phyloP scores from a whole-genome alignment of 2,113 vertebrate species.

The Pygoscelis adeliae region DNA sequence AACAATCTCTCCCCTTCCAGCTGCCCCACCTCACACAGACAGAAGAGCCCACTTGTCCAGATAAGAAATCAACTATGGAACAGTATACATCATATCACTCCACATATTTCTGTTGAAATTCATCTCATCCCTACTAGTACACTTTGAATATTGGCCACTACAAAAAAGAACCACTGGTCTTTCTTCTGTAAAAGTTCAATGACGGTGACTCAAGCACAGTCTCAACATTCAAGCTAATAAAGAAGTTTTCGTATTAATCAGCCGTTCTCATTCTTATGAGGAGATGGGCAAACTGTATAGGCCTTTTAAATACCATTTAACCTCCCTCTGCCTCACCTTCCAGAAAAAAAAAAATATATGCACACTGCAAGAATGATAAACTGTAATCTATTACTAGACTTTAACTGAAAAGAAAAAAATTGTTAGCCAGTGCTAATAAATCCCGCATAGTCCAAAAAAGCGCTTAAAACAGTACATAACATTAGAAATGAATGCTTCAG shows the following conservation, averaged over 20 bases:
- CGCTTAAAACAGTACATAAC: background rate
- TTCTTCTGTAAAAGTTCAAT: background rate
- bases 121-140: background rate
- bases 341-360: background rate
- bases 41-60: background rate
- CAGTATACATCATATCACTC: background rate
- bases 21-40: background rate
- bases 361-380: background rate
- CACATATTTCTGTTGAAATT: background rate
- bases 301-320: background rate
- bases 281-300: background rate
- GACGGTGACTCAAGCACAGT: background rate
- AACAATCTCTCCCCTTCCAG: background rate
- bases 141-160: background rate
- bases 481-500: background rate
- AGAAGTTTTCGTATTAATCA: background rate
- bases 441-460: background rate
- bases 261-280: background rate
- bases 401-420: background rate
- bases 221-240: background rate
- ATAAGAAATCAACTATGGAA: background rate
- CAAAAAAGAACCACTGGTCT: background rate
- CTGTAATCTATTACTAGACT: background rate
- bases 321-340: background rate
- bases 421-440: background rate